Base-by-base conservation (phyloP, 1,140 invertebrate genomes). In the Hylaeus volcanicus region DNA sequence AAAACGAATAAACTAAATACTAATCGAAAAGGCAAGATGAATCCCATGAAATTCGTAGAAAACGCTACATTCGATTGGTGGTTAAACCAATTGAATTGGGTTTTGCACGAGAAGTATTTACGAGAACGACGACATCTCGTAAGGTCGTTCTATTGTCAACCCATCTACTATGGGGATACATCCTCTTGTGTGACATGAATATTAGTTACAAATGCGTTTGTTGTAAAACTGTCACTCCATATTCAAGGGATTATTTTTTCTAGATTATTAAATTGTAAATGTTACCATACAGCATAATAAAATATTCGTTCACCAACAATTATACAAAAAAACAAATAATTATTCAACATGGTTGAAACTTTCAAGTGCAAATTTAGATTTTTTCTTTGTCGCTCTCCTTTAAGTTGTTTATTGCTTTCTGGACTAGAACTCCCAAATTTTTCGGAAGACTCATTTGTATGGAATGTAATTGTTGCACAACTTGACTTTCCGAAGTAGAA, bases 361-460 rank as follows among this genome's bases (percentile, higher is more conserved):
- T 48, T 5, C 26, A 26, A 26, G 26, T 26, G 26, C 26, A 63
- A 41, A 45, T 79, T 51, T 48, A 79, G 12, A 80, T 55, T 55
- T 85, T 83, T 15, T 79, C 66, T 53, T 68, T 83, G 6, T 89
- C 87, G 53, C 84, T 91, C 45, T 89, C 88, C 53, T 84, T 88
- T 43, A 93, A 88, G 83, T 91, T 90, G 1, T 91, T 74, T 61
- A 93, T 86, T 15, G 92, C 90, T 85, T 92, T 92, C 74, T 93
- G 88, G 37, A 93, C 92, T 48, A 93, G 84, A 58, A 80, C 79
- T 73, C 88, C 89, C 48, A 93, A 87, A 77, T 93, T 90, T 70
- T 91, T 86, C 3, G 92, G 92, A 86, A 93, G 88, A 82, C 78
- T 84, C 69, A 83, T 85, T 56, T 87, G 58, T 80, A 71, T 74